Conservation (phyloP, 92 coral and sea anemone genomes). For the Pocillopora meandrina region DNA sequence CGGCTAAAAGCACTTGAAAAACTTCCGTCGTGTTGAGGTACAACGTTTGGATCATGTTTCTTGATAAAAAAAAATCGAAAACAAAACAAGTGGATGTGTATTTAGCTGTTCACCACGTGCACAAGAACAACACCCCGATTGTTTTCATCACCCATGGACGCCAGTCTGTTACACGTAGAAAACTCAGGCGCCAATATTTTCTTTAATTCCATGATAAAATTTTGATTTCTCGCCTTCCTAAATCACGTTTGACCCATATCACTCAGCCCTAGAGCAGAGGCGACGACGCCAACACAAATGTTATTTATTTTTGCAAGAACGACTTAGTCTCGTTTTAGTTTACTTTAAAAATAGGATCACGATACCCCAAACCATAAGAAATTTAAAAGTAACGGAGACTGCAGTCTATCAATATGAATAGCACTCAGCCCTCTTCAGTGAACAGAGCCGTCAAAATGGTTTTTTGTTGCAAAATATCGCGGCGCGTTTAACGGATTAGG, state of each 20-base stretch:
- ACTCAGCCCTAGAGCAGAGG: background rate
- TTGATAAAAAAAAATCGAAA: conserved; percentile 19
- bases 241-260: background rate
- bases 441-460: no score
- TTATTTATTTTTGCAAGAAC: conserved; percentile 11
- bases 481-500: no score
- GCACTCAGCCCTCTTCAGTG: background rate
- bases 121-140: conserved; percentile 34
- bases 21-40: background rate
- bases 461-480: no score
- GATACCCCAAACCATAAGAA: background rate
- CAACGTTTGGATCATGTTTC: conserved; percentile 27
- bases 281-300: conserved; percentile 16
- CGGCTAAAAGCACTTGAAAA: conserved; percentile 9
- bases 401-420: background rate
- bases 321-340: conserved; percentile 15
- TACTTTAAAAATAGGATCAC: background rate
- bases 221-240: conserved; percentile 1
- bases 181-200: conserved; percentile 4
- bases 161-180: conserved; percentile 23
- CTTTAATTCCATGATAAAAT: background rate
- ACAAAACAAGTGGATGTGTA: conserved; percentile 26
- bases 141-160: conserved; percentile 4
- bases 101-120: conserved; percentile 48
- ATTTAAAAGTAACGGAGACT: background rate